Evolutionary conservation across 2,888 invertebrate genomes (phyloP).

Genomic region (Eubasilissa splendida): DNA sequence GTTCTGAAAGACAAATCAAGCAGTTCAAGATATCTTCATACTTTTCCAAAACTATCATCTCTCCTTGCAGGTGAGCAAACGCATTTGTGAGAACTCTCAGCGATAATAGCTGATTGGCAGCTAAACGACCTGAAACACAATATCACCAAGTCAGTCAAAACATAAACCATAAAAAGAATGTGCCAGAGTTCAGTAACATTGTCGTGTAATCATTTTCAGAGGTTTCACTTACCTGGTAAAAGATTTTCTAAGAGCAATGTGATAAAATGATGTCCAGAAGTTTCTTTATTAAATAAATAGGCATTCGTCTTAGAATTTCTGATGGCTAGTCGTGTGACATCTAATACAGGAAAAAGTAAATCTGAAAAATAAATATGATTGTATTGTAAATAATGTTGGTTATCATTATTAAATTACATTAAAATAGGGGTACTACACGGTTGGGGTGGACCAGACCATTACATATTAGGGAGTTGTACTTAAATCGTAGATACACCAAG

Average conservation of each 20-base stretch:
- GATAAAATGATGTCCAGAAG: conserved; percentile 66
- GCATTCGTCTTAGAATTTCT: conserved; percentile 76
- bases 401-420: no score
- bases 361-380: conserved; percentile 68
- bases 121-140: conserved; percentile 68
- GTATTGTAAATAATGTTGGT: no score
- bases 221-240: conserved; percentile 64
- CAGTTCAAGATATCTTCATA: conserved; percentile 74
- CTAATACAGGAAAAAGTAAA: conserved; percentile 90
- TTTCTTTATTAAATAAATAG: conserved; percentile 66
- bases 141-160: background rate
- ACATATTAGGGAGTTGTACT: no score
- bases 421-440: no score
- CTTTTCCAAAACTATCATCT: conserved; percentile 74
- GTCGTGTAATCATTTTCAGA: no score
- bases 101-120: conserved; percentile 84
- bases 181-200: background rate
- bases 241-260: conserved; percentile 65
- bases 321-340: conserved; percentile 88
- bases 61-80: conserved; percentile 80
- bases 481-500: no score
- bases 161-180: background rate
- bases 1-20: conserved; percentile 70
- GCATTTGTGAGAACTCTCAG: conserved; percentile 88
- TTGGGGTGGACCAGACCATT: no score